These are phyloP conservation scores for Bellardia bayeri DNA, from an alignment of 2,888 invertebrate species.

Conservation along the genomic window DNA sequence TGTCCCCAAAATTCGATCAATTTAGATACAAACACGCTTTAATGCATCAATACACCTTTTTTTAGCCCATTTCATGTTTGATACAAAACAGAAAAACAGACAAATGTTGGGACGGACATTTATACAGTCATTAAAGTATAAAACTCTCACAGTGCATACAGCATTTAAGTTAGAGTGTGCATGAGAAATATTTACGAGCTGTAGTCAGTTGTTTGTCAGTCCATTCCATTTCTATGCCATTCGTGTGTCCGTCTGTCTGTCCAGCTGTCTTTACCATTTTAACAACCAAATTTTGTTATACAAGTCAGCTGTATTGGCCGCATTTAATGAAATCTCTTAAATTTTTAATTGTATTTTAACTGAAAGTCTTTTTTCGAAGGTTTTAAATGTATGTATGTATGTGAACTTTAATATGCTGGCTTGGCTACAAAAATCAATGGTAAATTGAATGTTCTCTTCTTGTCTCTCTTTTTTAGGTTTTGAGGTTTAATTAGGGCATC, in stretches of 20 bases:
- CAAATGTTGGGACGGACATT: conserved; percentile 36
- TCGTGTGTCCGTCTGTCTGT: conserved; percentile 18
- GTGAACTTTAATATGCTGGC: conserved; percentile 1
- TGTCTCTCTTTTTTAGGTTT: neutral
- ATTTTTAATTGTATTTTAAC: conserved; percentile 63
- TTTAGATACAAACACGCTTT: conserved; percentile 72
- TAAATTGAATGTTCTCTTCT: conserved; percentile 22
- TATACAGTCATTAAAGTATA: conserved; percentile 52
- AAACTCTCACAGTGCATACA: conserved; percentile 24
- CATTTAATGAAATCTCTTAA: conserved; percentile 56
- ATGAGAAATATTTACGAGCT: conserved; percentile 59
- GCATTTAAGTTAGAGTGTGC: neutral
- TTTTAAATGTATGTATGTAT: neutral
- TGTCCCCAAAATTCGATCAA: conserved; percentile 75
- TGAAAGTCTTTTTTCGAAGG: conserved; percentile 23
- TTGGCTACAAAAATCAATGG: conserved; percentile 17
- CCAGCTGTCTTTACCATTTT: conserved; percentile 52
- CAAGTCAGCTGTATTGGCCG: conserved; percentile 36
- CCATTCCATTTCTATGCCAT: neutral
- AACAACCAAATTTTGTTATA: conserved; percentile 40
- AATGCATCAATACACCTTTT: conserved; percentile 71
- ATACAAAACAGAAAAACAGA: conserved; percentile 26
- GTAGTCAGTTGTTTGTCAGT: conserved; percentile 25
- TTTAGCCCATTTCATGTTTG: conserved; percentile 17
- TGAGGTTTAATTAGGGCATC: conserved; percentile 56